Conservation (phyloP, 2,113 vertebrate species). For the Festucalex cinctus region DNA sequence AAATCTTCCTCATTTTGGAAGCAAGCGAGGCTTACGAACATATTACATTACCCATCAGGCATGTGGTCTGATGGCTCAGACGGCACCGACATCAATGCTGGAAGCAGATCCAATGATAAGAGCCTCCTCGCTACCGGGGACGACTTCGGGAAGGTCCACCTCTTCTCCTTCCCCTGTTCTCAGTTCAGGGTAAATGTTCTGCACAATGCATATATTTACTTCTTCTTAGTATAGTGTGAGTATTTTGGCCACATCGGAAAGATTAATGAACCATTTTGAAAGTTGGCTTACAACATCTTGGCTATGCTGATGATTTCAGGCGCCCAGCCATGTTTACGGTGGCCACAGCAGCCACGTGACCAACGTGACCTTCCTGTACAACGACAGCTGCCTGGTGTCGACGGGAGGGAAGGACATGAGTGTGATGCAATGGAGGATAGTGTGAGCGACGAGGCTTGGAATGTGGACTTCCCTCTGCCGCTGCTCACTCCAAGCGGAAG, state of each 20-base stretch:
- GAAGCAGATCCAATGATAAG: slow-evolving; percentile 81
- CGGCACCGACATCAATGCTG: slow-evolving; percentile 93
- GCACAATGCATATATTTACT: too few species aligned
- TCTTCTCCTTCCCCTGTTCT: slow-evolving; percentile 92
- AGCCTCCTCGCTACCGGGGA: slow-evolving; percentile 89
- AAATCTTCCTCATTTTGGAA: background rate
- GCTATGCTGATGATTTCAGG: slow-evolving; percentile 65
- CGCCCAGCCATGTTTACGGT: slow-evolving; percentile 87
- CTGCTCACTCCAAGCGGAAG: slow-evolving; percentile 13
- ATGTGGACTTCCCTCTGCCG: slow-evolving; percentile 14
- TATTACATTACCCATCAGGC: slow-evolving; percentile 67
- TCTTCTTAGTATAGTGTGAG: too few species aligned
- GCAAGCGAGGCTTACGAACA: too few species aligned
- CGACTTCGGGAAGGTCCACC: slow-evolving; percentile 97
- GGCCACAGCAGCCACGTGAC: slow-evolving; percentile 98
- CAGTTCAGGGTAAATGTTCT: slow-evolving; percentile 89
- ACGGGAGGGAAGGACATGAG: slow-evolving; percentile 97
- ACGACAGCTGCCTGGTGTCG: slow-evolving; percentile 93
- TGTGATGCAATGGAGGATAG: slow-evolving; percentile 96
- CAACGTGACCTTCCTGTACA: slow-evolving; percentile 89
- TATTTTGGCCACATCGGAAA: too few species aligned
- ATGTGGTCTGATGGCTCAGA: slow-evolving; percentile 97
- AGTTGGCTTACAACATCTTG: background rate
- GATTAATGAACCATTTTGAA: background rate
- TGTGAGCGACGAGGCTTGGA: slow-evolving; percentile 67